Base-by-base conservation (phyloP, 2,888 invertebrate genomes). In the Drepana falcataria region DNA sequence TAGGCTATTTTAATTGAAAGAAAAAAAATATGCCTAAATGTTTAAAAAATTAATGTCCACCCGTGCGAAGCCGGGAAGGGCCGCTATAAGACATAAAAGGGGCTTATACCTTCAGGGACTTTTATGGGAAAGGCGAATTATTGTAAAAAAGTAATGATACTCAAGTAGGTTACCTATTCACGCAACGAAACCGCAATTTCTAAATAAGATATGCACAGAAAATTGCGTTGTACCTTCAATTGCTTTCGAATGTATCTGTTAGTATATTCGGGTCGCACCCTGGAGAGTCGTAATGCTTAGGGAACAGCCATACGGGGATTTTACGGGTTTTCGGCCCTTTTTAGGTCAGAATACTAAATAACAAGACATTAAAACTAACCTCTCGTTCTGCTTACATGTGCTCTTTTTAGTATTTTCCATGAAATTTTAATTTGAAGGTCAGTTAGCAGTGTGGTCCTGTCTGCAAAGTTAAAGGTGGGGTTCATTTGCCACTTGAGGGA, bases 271-370 rank as follows among this genome's bases (percentile, higher is more conserved):
- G 44, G 44, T 37, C 41, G 35, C 41, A 33, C 58, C 54, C 53
- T 21, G 35, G 58, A 52, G 55, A 49, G 49, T 49, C 52, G 58
- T 55, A 55, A 59, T 54, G 51, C 55, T 52, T 53, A 21, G 53
- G 35, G 49, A 7, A 51, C 3, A 34, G 40, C 40, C 4, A 33
- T 51, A 5, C 41, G 51, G 51, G 34, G 51, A 51, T 51, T 34
- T 54, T 53, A 48, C 47, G 51, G 34, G 51, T 40, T 51, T 34
- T 54, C 52, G 48, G 41, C 51, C 59, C 51, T 54, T 58, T 59
- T 60, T 64, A 61, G 67, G 64, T 63, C 68, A 61, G 62, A 65
- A 66, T 70, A 68, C 67, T 71, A 69, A 68, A 68, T 68, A 68
- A 68, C 63, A 61, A 60, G 61, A 56, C 60, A 56, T 51, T 56